Evolutionary conservation across 1,140 invertebrate genomes (phyloP).

Genomic region (Bathynomus jamesi): DNA sequence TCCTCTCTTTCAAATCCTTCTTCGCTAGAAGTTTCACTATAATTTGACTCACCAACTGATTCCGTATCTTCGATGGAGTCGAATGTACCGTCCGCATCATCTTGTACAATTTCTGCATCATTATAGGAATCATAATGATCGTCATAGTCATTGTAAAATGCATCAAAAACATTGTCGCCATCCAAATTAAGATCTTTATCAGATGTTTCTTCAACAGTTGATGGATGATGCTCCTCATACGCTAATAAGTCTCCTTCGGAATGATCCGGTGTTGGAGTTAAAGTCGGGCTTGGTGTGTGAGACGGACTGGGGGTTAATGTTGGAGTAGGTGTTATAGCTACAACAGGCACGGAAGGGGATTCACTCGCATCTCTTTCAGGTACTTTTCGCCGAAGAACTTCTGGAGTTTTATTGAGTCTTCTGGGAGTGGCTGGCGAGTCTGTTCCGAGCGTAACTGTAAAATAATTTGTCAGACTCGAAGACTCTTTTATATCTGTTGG

Average conservation of each 20-base stretch:
- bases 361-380: conserved; percentile 2
- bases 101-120: conserved; percentile 15
- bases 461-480: conserved; percentile 38
- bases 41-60: conserved; percentile 38
- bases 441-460: conserved; percentile 32
- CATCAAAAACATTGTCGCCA: conserved; percentile 25
- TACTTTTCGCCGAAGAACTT: conserved; percentile 26
- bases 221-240: conserved; percentile 25
- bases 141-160: conserved; percentile 9
- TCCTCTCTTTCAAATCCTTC: conserved; percentile 62
- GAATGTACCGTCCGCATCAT: conserved; percentile 23
- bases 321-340: neutral
- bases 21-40: conserved; percentile 39
- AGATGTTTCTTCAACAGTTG: conserved; percentile 13
- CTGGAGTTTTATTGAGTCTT: conserved; percentile 32
- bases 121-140: conserved; percentile 23
- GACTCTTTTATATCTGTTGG: conserved; percentile 27
- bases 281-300: conserved; percentile 5
- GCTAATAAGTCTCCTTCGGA: conserved; percentile 30
- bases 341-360: neutral
- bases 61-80: conserved; percentile 39
- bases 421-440: conserved; percentile 32
- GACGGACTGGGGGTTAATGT: conserved; percentile 10
- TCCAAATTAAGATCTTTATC: conserved; percentile 21
- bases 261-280: conserved; percentile 14